Base-by-base conservation (phyloP, 2,113 vertebrate species). In the Brachyhypopomus gauderio region DNA sequence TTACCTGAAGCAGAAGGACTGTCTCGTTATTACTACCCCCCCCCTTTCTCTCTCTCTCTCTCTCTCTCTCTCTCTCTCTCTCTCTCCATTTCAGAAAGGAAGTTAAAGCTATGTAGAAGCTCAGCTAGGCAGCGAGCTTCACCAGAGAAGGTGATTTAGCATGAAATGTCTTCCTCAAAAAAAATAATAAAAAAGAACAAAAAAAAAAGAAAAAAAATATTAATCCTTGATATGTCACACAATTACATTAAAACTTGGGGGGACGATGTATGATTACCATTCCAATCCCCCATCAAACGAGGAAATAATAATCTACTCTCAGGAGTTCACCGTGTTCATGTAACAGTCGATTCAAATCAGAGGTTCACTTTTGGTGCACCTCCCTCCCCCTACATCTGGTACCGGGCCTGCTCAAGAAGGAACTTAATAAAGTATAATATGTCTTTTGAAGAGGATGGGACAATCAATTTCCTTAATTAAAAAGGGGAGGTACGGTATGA, bases 381-480 rank as follows among this genome's bases (percentile, higher is more conserved):
- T 48, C 48, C 12, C n/a, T 41, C 55, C 41, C 30, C 82, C 70
- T 34, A 74, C 63, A 72, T 81, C 69, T 62, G 55, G 67, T 74
- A 81, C 78, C 80, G 72, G 75, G 78, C 48, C 79, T 75, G 63
- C 77, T 83, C n/a, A 69, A 86, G 78, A 81, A 82, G 71, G 81
- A 81, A 75, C 70, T 80, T 85, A 75, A 81, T 85, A 79, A 83
- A 83, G 77, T 82, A 80, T 84, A 84, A 84, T 81, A 56, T 74
- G 79, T 66, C 77, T 80, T 77, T 76, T 86, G 72, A 83, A 81
- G 77, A 79, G 70, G 55, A 87, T 19, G 78, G 62, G 62, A 82
- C 30, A 80, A 87, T 79, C 78, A 59, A 83, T 86, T 85, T 82
- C 82, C 55, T 83, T 86, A 41, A 84, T 88, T 76, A 85, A 86